These are phyloP conservation scores for Dinocampus coccinellae DNA, from an alignment of 2,888 invertebrate species.

Conservation along the genomic window DNA sequence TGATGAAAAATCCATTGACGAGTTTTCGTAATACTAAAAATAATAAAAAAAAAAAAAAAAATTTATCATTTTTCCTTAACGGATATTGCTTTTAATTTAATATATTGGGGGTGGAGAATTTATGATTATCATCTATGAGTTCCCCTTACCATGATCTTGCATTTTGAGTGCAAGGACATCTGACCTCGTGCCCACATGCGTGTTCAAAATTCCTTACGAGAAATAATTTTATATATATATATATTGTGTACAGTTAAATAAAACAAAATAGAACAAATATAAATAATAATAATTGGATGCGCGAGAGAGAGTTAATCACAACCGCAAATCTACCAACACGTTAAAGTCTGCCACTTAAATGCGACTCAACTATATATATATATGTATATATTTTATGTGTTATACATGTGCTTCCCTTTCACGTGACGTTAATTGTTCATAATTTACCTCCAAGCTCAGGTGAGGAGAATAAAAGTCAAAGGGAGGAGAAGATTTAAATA, in stretches of 20 bases:
- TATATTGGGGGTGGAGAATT: background rate
- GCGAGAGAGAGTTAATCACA: constrained; percentile 37
- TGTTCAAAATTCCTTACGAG: constrained; percentile 26
- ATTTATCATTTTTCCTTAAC: background rate
- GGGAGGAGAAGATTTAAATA: constrained; percentile 16
- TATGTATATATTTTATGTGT: constrained; percentile 1
- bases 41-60: too few relatives aligned
- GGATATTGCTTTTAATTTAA: background rate
- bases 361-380: constrained; percentile 11
- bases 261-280: constrained; percentile 23
- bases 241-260: constrained; percentile 15
- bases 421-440: constrained; percentile 37
- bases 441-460: constrained; percentile 34
- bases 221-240: constrained; percentile 4
- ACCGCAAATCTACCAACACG: constrained; percentile 30
- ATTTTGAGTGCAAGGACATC: constrained; percentile 24
- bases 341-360: constrained; percentile 20
- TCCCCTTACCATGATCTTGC: constrained; percentile 9
- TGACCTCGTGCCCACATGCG: constrained; percentile 38
- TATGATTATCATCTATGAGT: background rate
- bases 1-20: too few relatives aligned
- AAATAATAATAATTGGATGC: constrained; percentile 19
- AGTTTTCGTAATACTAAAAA: too few relatives aligned
- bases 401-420: constrained; percentile 25
- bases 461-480: constrained; percentile 30